A percentile compares a stretch with the other conserved stretches of the same genome.
These are phyloP conservation scores for Trissolcus japonicus DNA, from an alignment of 2,888 invertebrate genomes.

Conservation along the genomic window DNA sequence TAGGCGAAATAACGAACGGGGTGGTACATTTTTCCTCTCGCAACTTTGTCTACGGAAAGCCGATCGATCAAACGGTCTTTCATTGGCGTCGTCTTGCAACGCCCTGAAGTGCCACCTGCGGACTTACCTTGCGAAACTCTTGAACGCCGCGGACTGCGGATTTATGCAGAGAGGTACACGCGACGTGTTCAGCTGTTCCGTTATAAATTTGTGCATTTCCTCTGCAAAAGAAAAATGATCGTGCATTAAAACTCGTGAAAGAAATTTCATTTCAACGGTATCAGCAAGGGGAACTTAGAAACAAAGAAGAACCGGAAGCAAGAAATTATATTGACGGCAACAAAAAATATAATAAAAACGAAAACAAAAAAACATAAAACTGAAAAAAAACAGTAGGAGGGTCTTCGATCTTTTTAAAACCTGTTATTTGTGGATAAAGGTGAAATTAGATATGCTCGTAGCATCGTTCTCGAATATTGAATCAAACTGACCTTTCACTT, in stretches of 20 bases:
- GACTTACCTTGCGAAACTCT: constrained; percentile 99
- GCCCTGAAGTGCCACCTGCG: constrained; percentile 50
- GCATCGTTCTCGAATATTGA: constrained; percentile 33
- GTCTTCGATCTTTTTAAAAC: constrained; percentile 9
- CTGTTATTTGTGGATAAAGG: constrained; percentile 18
- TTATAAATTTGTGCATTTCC: constrained; percentile 99
- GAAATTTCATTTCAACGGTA: background rate
- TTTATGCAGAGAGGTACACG: constrained; percentile 99
- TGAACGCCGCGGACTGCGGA: constrained; percentile 99
- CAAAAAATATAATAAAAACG: background rate
- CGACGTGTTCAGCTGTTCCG: constrained; percentile 95
- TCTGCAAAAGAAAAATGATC: constrained; percentile 80
- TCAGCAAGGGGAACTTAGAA: background rate
- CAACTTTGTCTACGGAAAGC: constrained; percentile 42
- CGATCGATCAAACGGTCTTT: constrained; percentile 53
- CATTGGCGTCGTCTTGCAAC: constrained; percentile 40
- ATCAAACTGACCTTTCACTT: constrained; percentile 89
- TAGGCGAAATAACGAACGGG: constrained; percentile 44
- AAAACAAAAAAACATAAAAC: too few species aligned
- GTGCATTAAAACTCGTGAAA: background rate
- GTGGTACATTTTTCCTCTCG: constrained; percentile 41
- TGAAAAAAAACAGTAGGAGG: background rate
- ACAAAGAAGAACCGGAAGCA: constrained; percentile 7
- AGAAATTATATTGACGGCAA: constrained; percentile 4
- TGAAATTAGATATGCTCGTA: constrained; percentile 33